Conservation (phyloP, 2,797 vertebrate genomes). For the Enteromius fasciolatus region DNA sequence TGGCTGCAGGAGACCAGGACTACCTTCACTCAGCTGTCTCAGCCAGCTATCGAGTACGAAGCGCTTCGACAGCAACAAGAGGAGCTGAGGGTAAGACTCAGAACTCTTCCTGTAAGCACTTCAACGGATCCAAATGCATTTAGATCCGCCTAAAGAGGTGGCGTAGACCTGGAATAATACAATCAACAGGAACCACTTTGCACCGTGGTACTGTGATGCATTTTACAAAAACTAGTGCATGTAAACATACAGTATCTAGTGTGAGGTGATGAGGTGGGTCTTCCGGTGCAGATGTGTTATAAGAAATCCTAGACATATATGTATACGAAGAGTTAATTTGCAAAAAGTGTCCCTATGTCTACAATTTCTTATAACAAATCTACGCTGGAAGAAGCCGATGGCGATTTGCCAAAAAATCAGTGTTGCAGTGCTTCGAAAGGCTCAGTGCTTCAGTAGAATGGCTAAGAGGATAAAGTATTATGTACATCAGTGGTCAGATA, state of each 20-base stretch:
- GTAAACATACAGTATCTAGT: background rate
- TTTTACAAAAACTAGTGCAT: background rate
- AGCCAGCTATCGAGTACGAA: slow-evolving; percentile 92
- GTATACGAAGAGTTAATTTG: too few species aligned
- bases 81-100: slow-evolving; percentile 89
- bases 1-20: slow-evolving; percentile 90
- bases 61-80: slow-evolving; percentile 93
- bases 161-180: background rate
- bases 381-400: too few species aligned
- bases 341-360: too few species aligned
- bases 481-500: slow-evolving; percentile 4
- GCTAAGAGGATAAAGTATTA: slow-evolving; percentile 9
- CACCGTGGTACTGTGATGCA: too few species aligned
- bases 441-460: background rate
- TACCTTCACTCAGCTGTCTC: slow-evolving; percentile 85
- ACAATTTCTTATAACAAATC: too few species aligned
- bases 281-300: background rate
- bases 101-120: background rate
- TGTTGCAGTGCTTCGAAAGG: background rate
- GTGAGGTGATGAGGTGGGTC: background rate
- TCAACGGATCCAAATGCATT: background rate
- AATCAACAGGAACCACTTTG: background rate
- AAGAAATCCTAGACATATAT: too few species aligned
- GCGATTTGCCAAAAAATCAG: background rate
- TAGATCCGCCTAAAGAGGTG: background rate